Conservation (phyloP, 2,113 vertebrate genomes). For the Cacatua alba region DNA sequence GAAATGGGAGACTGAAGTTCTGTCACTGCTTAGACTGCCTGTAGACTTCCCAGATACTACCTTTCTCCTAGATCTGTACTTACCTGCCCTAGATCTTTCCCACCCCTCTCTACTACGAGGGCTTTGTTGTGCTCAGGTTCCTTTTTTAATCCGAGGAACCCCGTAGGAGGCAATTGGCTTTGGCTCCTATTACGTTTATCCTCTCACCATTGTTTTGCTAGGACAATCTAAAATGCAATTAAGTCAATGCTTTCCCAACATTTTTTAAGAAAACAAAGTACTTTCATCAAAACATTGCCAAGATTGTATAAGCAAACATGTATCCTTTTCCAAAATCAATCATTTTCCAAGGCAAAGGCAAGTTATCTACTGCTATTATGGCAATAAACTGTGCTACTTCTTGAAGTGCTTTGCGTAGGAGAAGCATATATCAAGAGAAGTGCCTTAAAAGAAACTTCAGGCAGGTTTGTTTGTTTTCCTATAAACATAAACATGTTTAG, state of each 20-base stretch:
- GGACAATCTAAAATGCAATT: constrained; percentile 12
- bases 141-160: background rate
- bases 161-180: constrained; percentile 39
- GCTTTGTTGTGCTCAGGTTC: background rate
- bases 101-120: background rate
- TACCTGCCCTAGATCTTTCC: background rate
- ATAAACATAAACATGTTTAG: constrained; percentile 30
- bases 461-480: constrained; percentile 26
- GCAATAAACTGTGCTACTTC: background rate
- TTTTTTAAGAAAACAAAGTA: constrained; percentile 21
- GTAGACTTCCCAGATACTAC: background rate
- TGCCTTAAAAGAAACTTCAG: background rate
- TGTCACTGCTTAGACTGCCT: background rate
- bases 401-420: background rate
- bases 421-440: background rate
- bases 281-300: constrained; percentile 9
- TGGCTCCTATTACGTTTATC: background rate
- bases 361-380: background rate
- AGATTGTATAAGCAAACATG: background rate
- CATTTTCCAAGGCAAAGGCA: constrained; percentile 8
- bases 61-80: background rate
- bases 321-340: background rate
- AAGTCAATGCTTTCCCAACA: background rate
- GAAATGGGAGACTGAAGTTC: background rate
- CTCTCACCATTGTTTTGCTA: constrained; percentile 36